Evolutionary conservation across 2,888 invertebrate species (phyloP).

Genomic region (Harmothoe impar): DNA sequence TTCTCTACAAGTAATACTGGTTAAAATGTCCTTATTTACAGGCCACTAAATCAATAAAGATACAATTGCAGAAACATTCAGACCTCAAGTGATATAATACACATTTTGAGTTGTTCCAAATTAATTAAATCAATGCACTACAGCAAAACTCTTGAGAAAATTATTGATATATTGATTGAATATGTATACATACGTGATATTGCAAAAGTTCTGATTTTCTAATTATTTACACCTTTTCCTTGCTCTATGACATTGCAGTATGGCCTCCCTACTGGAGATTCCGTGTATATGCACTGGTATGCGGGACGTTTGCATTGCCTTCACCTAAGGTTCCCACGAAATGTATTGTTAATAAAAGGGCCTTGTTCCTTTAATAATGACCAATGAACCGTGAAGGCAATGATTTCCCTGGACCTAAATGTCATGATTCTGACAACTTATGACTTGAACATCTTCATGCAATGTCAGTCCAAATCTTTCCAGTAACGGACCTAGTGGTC

Average conservation of each 20-base stretch:
- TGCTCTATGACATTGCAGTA: neutral
- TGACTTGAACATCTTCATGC: neutral
- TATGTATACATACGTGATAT: neutral
- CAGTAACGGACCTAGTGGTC: neutral
- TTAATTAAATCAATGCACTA: too few relatives aligned
- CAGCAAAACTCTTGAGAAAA: neutral
- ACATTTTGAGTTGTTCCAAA: neutral
- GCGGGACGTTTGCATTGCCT: too few relatives aligned
- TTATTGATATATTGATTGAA: neutral
- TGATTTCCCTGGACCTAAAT: neutral
- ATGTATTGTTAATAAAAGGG: neutral
- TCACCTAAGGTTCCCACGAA: neutral
- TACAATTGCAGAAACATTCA: neutral
- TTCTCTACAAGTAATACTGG: conserved; percentile 4
- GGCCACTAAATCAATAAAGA: neutral
- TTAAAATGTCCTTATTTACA: neutral
- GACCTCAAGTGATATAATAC: neutral
- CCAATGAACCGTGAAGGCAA: conserved; percentile 3
- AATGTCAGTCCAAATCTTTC: neutral
- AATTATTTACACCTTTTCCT: neutral
- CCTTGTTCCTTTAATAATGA: neutral
- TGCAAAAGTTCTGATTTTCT: neutral
- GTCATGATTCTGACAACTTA: neutral
- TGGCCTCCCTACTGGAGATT: neutral
- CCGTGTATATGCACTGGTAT: neutral